A percentile compares a stretch with the other conserved stretches of the same genome.
phyloP scores from a whole-genome alignment of 2,888 invertebrate genomes.

The Urechis unicinctus region DNA sequence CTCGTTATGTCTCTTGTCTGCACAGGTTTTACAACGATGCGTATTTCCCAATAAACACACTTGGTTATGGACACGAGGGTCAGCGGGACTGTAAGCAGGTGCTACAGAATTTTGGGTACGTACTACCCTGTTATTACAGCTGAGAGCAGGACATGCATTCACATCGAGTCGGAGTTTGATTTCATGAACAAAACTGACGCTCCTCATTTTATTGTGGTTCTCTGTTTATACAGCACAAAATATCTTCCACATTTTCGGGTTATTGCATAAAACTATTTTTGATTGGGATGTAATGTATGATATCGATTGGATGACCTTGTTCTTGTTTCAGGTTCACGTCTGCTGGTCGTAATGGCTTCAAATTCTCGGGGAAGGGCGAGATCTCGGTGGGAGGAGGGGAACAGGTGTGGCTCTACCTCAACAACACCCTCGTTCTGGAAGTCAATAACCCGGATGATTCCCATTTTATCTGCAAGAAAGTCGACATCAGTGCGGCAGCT shows the following conservation, averaged over 20 bases:
- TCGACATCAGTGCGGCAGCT: slow-evolving; percentile 12
- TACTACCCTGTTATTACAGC: not conserved
- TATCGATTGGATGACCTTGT: too few relatives aligned
- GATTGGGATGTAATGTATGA: too few relatives aligned
- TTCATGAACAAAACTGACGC: too few relatives aligned
- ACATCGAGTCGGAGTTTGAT: too few relatives aligned
- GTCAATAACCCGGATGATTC: slow-evolving; percentile 13
- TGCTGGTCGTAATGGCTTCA: slow-evolving; percentile 28
- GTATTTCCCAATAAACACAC: slow-evolving; percentile 1
- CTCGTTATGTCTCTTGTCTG: too few relatives aligned
- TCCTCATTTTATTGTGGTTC: too few relatives aligned
- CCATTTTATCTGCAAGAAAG: slow-evolving; percentile 7
- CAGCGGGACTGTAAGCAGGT: not conserved
- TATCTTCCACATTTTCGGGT: too few relatives aligned
- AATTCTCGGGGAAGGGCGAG: slow-evolving; percentile 27
- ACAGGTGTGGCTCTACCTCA: slow-evolving; percentile 36
- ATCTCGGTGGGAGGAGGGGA: slow-evolving; percentile 36
- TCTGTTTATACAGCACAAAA: too few relatives aligned
- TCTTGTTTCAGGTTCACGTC: slow-evolving; percentile 20
- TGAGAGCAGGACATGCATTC: too few relatives aligned
- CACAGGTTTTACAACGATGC: not conserved
- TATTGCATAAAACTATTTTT: too few relatives aligned
- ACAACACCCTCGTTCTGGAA: slow-evolving; percentile 28
- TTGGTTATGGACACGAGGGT: not conserved
- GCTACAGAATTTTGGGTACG: slow-evolving; percentile 1